Evolutionary conservation across 1,140 invertebrate genomes (phyloP).

Genomic region (Drusus annulatus): DNA sequence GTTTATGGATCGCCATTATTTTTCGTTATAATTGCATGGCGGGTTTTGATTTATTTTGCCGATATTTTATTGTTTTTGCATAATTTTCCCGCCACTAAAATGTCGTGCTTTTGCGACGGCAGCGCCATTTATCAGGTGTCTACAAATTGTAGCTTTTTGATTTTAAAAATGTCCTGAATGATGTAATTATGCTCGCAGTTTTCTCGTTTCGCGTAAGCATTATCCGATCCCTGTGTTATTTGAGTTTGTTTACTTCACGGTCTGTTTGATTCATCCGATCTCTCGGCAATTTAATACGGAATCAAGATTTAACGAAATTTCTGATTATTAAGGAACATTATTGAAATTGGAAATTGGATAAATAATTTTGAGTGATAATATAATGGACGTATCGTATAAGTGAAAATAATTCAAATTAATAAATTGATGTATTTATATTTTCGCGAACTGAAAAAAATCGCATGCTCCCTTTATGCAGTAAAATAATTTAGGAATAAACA

Average conservation of each 20-base stretch:
- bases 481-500: too few species aligned
- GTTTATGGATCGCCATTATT: not conserved
- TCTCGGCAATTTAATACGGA: slow-evolving; percentile 11
- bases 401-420: too few species aligned
- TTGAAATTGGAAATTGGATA: too few species aligned
- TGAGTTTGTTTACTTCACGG: not conserved
- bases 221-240: not conserved
- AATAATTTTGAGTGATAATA: too few species aligned
- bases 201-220: not conserved
- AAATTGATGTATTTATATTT: too few species aligned
- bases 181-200: not conserved
- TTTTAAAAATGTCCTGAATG: not conserved
- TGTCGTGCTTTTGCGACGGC: not conserved
- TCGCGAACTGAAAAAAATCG: too few species aligned
- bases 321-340: not conserved
- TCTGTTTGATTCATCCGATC: not conserved
- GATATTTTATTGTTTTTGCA: slow-evolving; percentile 17
- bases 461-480: too few species aligned
- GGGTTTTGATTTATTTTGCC: not conserved
- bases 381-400: too few species aligned
- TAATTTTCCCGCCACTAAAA: not conserved
- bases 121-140: not conserved
- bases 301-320: not conserved
- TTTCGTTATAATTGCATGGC: not conserved
- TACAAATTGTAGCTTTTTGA: slow-evolving; percentile 11